Evolutionary conservation across 2,888 invertebrate genomes (phyloP).

Genomic region (Heliconius hortense): DNA sequence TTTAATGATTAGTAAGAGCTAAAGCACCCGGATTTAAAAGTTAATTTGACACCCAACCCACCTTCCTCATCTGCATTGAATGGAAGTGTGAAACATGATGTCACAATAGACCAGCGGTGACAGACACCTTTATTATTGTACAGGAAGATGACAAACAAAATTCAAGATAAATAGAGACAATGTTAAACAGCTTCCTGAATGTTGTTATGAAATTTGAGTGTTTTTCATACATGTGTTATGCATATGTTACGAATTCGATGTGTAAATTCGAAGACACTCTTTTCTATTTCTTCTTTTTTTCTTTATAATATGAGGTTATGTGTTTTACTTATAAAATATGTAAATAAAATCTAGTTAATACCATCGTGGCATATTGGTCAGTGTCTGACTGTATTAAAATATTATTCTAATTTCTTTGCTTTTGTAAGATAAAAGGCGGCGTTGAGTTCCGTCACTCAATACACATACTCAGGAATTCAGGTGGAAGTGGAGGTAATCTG

Average conservation of each 20-base stretch:
- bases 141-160: slow-evolving; percentile 50
- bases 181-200: slow-evolving; percentile 3
- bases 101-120: slow-evolving; percentile 46
- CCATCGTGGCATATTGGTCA: too few species aligned
- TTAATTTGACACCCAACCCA: slow-evolving; percentile 40
- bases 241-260: neutral
- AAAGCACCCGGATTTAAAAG: slow-evolving; percentile 18
- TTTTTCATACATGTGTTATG: neutral
- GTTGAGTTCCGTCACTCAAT: too few species aligned
- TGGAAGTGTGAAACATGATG: slow-evolving; percentile 49
- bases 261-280: too few species aligned
- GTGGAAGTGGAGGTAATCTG: too few species aligned
- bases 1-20: slow-evolving; percentile 3
- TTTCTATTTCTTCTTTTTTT: too few species aligned
- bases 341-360: too few species aligned
- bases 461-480: neutral
- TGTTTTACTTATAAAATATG: too few species aligned
- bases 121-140: slow-evolving; percentile 48
- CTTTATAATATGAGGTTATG: too few species aligned
- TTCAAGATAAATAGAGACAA: slow-evolving; percentile 41
- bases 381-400: too few species aligned
- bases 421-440: neutral
- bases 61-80: slow-evolving; percentile 43
- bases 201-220: neutral
- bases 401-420: neutral